Evolutionary conservation across 2,888 invertebrate genomes (phyloP), one percentile per base, ranked within the genome.

Genomic region (Syrista parreyssii): DNA sequence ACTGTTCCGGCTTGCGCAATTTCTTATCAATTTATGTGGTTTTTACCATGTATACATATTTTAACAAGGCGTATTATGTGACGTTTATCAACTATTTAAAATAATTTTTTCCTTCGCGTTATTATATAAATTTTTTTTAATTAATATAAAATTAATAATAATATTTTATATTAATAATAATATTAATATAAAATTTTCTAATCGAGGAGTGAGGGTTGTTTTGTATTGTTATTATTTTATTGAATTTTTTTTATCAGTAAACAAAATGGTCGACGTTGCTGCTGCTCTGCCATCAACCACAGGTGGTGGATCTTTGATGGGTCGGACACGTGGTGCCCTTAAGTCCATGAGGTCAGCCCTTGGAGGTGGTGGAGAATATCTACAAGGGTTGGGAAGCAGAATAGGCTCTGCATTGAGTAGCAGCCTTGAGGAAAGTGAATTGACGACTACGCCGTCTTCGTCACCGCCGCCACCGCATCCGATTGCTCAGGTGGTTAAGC

Each of bases 351-450:
- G 88, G 76, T 89, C 91, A 32, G 91, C 88, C 68, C 81, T 91
- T 68, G 91, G 91, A 32, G 91, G 88, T 32, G 89, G 91, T 55
- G 89, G 91, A n/a, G 91, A 91, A 79, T 91, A 91, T 81, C 88
- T 91, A 1, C 91, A 91, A 77, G 91, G 89, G 73, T 83, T 91
- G 35, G 88, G 91, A 74, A 91, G 84, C 73, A 86, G 89, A 82
- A 88, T 91, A 82, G 91, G 91, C 68, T 89, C 91, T 33, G 91
- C 89, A 36, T 81, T 91, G 69, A 91, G 90, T 79, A 91, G 87
- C 80, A 91, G 91, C 81, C 86, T 91, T 75, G 91, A 91, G 80
- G 91, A 91, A 78, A 91, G 87, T 76, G 91, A 91, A 71, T 79
- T 88, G 68, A 87, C 87, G 34, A 87, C 88, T 68, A 89, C 86